Evolutionary conservation across 1,140 invertebrate species (phyloP), one percentile per base, ranked within the genome.

Genomic region (Aphelinus certus): DNA sequence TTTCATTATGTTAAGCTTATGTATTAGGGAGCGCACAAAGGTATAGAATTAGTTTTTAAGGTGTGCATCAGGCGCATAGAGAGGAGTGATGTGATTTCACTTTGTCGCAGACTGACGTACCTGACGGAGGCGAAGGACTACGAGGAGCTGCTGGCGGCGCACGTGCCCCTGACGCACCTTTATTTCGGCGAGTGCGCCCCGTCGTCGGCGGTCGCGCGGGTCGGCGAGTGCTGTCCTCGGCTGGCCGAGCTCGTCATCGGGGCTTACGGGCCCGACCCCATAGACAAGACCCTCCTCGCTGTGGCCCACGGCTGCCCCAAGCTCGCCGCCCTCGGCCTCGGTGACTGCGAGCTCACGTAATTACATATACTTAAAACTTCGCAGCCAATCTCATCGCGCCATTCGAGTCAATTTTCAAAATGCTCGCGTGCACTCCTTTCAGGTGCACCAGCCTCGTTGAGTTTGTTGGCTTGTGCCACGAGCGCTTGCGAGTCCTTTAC

Each of bases 291-390:
- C 7, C 77, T 88, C 42, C 69, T 85, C 5, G 78, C 79, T 4
- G 75, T 79, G 2, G 86, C 83, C 6, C 75, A 73, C 46, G 79
- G 78, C 7, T 88, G 87, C 71, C 82, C 83, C 7, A 78, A 79
- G 55, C 71, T 88, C 4, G 78, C 75, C 45, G 83, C 86, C 2
- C 65, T 88, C 71, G 86, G 81, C 51, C 79, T 88, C 3, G 86
- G 86, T 3, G 86, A 87, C 56, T 88, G 87, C 58, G 83, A 87
- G 80, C 66, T 88, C 47, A 86, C 84, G 85, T 86, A 80, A 77
- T 77, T 79, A 9, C 73, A 26, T 45, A 67, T 58, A 70, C 9
- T 70, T 26, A 26, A 26, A 26, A 26, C 26, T 26, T 26, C 26
- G 26, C 26, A 26, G 26, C 26, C 26, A 26, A 26, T 26, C 26